Evolutionary conservation across 2,113 vertebrate species (phyloP).

Genomic region (Scomber colias): DNA sequence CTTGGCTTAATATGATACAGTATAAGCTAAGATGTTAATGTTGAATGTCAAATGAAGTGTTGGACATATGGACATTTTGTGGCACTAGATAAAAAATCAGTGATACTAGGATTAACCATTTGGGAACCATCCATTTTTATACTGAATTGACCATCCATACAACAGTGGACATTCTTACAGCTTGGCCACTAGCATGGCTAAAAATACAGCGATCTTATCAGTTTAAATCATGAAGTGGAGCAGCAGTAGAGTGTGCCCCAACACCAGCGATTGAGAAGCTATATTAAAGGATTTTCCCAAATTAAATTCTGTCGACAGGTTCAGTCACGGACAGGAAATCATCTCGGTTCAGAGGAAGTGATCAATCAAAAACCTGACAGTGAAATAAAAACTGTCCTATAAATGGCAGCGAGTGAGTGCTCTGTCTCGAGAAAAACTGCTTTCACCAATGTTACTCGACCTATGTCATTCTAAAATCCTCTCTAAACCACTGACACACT

Average conservation of each 20-base stretch:
- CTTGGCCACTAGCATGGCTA: not conserved
- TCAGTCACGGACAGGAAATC: constrained; percentile 35
- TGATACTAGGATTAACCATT: too few relatives aligned
- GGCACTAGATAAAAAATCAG: not conserved
- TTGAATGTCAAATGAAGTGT: not conserved
- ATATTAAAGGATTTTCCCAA: constrained; percentile 30
- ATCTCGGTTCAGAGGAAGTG: constrained; percentile 38
- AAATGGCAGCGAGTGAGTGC: constrained; percentile 9
- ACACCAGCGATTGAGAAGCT: constrained; percentile 1
- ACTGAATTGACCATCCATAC: not conserved
- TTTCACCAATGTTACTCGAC: not conserved
- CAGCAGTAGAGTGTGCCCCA: not conserved
- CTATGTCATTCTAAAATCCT: constrained; percentile 5
- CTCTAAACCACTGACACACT: not conserved
- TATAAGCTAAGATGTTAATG: too few relatives aligned
- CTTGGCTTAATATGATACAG: too few relatives aligned
- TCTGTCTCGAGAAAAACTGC: not conserved
- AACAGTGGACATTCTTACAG: not conserved
- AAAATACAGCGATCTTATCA: not conserved
- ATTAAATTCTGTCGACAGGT: constrained; percentile 41
- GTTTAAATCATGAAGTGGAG: constrained; percentile 22
- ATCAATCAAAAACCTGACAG: constrained; percentile 57
- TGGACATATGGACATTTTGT: not conserved
- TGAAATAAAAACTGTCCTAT: constrained; percentile 40
- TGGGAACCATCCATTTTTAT: not conserved